These are phyloP conservation scores for Diloba caeruleocephala DNA, from an alignment of 2,888 invertebrate genomes.

Conservation along the genomic window DNA sequence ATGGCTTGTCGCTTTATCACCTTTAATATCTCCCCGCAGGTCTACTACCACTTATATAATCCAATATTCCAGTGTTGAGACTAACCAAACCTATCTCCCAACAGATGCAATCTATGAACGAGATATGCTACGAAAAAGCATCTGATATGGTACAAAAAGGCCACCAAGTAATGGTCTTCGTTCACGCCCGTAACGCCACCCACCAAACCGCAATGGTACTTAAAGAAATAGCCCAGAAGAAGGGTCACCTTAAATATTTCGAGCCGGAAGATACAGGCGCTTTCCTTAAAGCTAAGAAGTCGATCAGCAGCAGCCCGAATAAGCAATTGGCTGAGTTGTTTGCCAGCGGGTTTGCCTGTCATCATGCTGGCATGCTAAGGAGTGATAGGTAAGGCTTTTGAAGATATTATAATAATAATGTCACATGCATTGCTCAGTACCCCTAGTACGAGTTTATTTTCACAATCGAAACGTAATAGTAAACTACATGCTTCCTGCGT, in stretches of 20 bases:
- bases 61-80: too few relatives aligned
- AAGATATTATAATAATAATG: not conserved
- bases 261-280: slow-evolving; percentile 90
- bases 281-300: slow-evolving; percentile 91
- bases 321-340: slow-evolving; percentile 95
- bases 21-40: too few relatives aligned
- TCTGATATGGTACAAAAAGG: slow-evolving; percentile 95
- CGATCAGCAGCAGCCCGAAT: slow-evolving; percentile 93
- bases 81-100: not conserved
- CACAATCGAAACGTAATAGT: too few relatives aligned
- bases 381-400: slow-evolving; percentile 92
- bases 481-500: too few relatives aligned
- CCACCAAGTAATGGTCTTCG: slow-evolving; percentile 99
- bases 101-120: slow-evolving; percentile 95
- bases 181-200: slow-evolving; percentile 99
- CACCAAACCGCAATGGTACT: slow-evolving; percentile 95
- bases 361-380: slow-evolving; percentile 98
- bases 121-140: slow-evolving; percentile 97
- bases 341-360: slow-evolving; percentile 96
- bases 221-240: slow-evolving; percentile 94
- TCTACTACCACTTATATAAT: too few relatives aligned
- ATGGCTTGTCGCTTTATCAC: too few relatives aligned
- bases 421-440: too few relatives aligned
- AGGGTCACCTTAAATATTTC: slow-evolving; percentile 92
- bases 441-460: too few relatives aligned